Base-by-base conservation (phyloP, 2,113 vertebrate species). In the Pteropus alecto region DNA sequence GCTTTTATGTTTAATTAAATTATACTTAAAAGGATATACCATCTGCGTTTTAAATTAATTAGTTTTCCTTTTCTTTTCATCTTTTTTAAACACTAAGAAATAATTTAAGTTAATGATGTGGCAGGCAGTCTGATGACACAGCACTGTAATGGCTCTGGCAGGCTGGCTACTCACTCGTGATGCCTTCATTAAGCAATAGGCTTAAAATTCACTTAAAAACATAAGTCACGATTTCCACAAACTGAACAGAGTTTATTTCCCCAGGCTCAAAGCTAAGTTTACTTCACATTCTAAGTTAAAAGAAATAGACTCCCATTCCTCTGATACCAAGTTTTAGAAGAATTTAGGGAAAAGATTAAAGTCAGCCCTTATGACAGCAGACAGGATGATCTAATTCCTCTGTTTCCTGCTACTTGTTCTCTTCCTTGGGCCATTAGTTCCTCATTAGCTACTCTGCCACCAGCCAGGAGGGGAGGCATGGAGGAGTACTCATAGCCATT, bases 41-140 rank as follows among this genome's bases (percentile, higher is more conserved):
- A 74, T 61, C 33, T 74, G 76, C 43, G 14, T 56, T 93, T 94
- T 74, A 77, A 92, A 79, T 87, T 95, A 95, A 93, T 94, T 77
- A 73, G 22, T 67, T 94, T 77, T 84, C 38, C 15, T 90, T 96
- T 79, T 35, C n/a, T 54, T 94, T 95, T 97, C 46, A 91, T 60
- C 82, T 94, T 68, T 90, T 87, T 93, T 96, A 33, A 92, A 94
- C 88, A 77, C 24, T 84, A 48, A 94, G 65, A 70, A 93, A 94
- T 86, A n/a, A 94, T 91, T 95, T 68, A 82, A 93, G 43, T 94
- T 78, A 94, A 91, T 48, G 67, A 88, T 71, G 63, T 56, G 54
- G 51, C 11, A 26, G 43, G 30, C 12, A 21, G 22, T 22, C 21
- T 70, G 30, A 41, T 22, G 2, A 14, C 24, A 30, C 11, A 33